Base-by-base conservation (phyloP, 2,888 invertebrate genomes). In the Heliconius ismenius region DNA sequence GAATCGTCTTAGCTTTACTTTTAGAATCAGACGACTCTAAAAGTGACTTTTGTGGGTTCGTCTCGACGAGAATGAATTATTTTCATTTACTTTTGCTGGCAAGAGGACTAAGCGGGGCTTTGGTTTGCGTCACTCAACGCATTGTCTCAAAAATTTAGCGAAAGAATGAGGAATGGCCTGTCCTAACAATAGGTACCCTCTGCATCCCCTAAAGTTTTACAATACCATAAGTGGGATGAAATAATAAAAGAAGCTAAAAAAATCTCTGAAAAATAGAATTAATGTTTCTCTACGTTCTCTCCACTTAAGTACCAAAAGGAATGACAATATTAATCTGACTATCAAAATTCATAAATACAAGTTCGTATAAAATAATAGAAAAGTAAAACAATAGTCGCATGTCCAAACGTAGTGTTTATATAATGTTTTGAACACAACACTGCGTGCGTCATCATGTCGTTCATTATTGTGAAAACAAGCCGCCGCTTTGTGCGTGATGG, bases 401-500 rank as follows among this genome's bases (percentile, higher is more conserved):
- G 18, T 39, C 32, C 18, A 49, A 43, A n/a, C 26, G 24, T 18
- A 26, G 18, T 11, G 28, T 49, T 1, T 68, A 49, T 11, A 21
- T 49, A 11, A 49, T 13, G 13, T 54, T 49, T 54, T 54, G 7
- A 58, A 54, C n/a, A 70, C 32, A 70, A 32, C n/a, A 32, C 0
- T 43, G 18, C n/a, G 28, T 54, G 28, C 2, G 28, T 69, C 39
- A 32, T 54, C 21, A 69, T 69, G 2, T 28, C 9, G 49, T 54
- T 54, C 54, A 28, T 54, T 69, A 69, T 6, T 54, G 2, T 13
- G 21, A 32, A 32, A 21, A 7, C 54, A 69, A 69, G 21, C 69
- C 54, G 28, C 32, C 49, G 69, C 54, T 69, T 69, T 69, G 54
- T 69, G 54, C 54, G 54, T 13, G 54, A 69, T 54, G 32, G 69